Evolutionary conservation across 2,113 vertebrate genomes (phyloP), one percentile per base, ranked within the genome.

Genomic region (Alces alces): DNA sequence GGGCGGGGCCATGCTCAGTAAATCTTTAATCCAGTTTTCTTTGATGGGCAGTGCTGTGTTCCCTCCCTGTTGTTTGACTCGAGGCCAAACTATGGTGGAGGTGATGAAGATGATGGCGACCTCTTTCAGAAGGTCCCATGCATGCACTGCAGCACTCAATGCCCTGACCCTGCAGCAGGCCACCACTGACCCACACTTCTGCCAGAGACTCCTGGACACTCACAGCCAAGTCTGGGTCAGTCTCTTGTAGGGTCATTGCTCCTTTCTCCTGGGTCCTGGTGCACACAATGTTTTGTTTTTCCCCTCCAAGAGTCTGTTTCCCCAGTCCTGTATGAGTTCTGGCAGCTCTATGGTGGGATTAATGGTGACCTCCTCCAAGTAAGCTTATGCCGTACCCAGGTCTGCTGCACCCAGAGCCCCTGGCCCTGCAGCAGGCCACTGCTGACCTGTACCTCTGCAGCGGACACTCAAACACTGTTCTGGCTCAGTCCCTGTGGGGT

Each of bases 131-230:
- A 39, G n/a, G 66, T 12, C 66, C 17, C 66, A 6, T 1, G 19
- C n/a, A 12, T 0, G 0, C 66, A 23, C 19, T 36, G 66, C 66
- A 2, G 5, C 66, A 39, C 15, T 33, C n/a, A 70, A n/a, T 6
- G n/a, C n/a, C 10, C n/a, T 19, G 1, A 1, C 9, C 19, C 66
- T 23, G 19, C n/a, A 70, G 19, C 66, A 23, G 64, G 17, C 66
- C 64, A 21, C n/a, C 19, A 0, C 19, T 1, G 0, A 39, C 66
- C 66, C 66, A 36, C 2, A 1, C n/a, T 5, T 36, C 64, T 10
- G 9, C 64, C 19, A 0, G 64, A 36, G 64, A 36, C n/a, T 70
- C 17, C n/a, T 70, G n/a, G 33, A 39, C 66, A 5, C n/a, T 23
- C 66, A 23, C 0, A 5, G 66, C 19, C 66, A 39, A 23, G 19